Percentiles rank a stretch among this genome's conserved stretches.
These are phyloP conservation scores for Phragmatobia fuliginosa DNA, from an alignment of 2,888 invertebrate genomes.

Conservation along the genomic window DNA sequence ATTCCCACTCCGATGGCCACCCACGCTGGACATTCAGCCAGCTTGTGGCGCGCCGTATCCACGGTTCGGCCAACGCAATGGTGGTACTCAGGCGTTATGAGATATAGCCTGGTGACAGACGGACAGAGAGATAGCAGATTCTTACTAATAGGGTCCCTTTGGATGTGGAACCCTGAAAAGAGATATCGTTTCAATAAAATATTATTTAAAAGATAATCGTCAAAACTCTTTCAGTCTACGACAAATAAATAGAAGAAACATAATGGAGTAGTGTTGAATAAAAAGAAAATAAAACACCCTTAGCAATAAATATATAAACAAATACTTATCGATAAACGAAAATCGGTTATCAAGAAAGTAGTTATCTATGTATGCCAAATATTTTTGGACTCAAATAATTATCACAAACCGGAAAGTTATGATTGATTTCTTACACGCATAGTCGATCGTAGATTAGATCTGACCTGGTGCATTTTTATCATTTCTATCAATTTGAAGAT, in stretches of 20 bases:
- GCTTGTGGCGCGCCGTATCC: too few relatives aligned
- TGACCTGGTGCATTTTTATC: background rate
- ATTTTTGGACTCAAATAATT: background rate
- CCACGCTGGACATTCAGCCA: too few relatives aligned
- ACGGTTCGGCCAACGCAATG: too few relatives aligned
- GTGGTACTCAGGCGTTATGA: too few relatives aligned
- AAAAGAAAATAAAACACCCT: background rate
- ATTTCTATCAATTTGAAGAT: background rate
- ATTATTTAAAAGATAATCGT: too few relatives aligned
- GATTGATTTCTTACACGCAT: background rate
- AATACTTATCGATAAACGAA: background rate
- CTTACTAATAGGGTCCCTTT: too few relatives aligned
- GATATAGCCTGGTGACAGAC: too few relatives aligned
- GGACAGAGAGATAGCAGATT: too few relatives aligned
- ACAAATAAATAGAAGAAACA: background rate
- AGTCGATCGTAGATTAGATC: background rate
- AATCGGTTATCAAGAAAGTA: background rate
- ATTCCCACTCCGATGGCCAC: too few relatives aligned
- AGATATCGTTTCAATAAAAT: too few relatives aligned
- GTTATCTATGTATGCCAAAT: conserved; percentile 1
- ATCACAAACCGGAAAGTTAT: background rate
- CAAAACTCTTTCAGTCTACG: background rate
- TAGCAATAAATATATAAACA: background rate
- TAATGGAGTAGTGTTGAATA: background rate
- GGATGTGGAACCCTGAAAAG: too few relatives aligned